Conservation (phyloP, 92 coral and sea anemone species). For the Phenganax marumi region DNA sequence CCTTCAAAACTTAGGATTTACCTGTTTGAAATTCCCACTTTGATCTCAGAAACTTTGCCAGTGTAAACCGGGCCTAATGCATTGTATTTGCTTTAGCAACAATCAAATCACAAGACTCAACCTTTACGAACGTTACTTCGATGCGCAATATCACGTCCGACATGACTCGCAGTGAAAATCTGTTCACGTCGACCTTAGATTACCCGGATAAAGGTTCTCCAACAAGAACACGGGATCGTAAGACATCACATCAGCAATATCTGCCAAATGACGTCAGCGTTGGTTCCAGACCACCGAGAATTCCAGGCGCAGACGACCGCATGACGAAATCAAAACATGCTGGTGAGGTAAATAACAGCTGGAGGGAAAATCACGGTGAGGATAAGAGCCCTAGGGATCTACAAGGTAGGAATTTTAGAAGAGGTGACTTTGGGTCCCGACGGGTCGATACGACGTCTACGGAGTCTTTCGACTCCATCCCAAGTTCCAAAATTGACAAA, state of each 20-base stretch:
- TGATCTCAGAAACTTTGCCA: no score
- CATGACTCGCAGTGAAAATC: not conserved
- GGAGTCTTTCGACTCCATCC: constrained; percentile 67
- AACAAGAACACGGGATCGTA: not conserved
- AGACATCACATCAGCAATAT: not conserved
- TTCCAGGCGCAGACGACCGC: not conserved
- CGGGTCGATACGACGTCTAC: constrained; percentile 67
- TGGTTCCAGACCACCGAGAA: not conserved
- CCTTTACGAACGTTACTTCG: constrained; percentile 33
- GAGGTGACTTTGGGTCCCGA: constrained; percentile 1
- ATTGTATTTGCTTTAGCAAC: constrained; percentile 8
- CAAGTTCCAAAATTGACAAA: constrained; percentile 71
- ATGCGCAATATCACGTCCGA: not conserved
- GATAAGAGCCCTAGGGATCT: not conserved
- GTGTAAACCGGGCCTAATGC: no score
- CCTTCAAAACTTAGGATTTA: no score
- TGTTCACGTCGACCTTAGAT: not conserved
- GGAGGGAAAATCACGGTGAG: constrained; percentile 14
- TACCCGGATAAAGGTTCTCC: constrained; percentile 2
- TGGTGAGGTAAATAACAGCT: not conserved
- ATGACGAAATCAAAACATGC: no score
- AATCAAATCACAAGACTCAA: constrained; percentile 13
- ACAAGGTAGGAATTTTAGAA: not conserved
- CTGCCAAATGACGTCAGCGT: not conserved
- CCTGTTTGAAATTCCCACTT: no score